Conservation (phyloP, 2,113 vertebrate species). For the Vicugna pacos region DNA sequence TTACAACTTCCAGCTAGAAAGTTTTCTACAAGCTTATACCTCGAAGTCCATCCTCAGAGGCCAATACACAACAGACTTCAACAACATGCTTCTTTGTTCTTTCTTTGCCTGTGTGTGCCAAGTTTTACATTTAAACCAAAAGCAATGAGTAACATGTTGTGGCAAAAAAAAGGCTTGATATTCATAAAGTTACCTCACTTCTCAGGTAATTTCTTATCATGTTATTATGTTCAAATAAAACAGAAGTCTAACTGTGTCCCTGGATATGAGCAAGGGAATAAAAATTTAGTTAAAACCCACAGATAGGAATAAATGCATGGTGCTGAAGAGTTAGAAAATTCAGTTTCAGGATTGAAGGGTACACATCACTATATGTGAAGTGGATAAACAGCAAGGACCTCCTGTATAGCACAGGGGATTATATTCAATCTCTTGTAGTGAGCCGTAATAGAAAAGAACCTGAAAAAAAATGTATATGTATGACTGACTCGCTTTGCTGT, state of each 20-base stretch:
- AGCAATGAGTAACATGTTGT: slow-evolving; percentile 11
- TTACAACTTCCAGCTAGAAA: slow-evolving; percentile 39
- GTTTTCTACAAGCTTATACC: slow-evolving; percentile 41
- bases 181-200: slow-evolving; percentile 26
- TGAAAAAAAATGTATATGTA: too few relatives aligned
- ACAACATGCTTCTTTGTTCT: slow-evolving; percentile 73
- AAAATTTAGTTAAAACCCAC: background rate
- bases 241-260: slow-evolving; percentile 1
- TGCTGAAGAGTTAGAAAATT: background rate
- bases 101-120: slow-evolving; percentile 51
- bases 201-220: slow-evolving; percentile 30
- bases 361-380: too few relatives aligned
- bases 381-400: too few relatives aligned
- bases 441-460: too few relatives aligned
- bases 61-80: slow-evolving; percentile 37
- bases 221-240: background rate
- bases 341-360: background rate
- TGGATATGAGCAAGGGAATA: background rate
- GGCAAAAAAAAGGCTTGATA: background rate
- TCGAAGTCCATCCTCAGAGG: slow-evolving; percentile 54
- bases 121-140: slow-evolving; percentile 57
- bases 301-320: background rate
- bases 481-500: too few relatives aligned
- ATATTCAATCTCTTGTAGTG: too few relatives aligned
- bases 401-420: too few relatives aligned